phyloP scores from a whole-genome alignment of 2,113 vertebrate species.

The Alligator mississippiensis region DNA sequence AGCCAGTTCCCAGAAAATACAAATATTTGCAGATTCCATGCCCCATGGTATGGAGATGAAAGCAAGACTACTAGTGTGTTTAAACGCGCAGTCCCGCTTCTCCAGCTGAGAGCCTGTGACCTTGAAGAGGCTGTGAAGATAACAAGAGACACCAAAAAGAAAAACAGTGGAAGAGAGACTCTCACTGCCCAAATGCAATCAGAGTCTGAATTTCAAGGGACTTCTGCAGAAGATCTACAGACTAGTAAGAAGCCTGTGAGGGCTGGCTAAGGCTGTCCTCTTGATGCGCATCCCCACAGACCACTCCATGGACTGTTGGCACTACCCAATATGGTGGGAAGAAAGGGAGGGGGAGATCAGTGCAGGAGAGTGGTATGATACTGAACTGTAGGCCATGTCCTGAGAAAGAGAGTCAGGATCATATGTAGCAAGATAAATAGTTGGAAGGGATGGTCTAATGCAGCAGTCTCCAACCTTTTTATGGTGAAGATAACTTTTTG shows the following conservation, averaged over 20 bases:
- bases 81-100: neutral
- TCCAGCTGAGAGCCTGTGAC: neutral
- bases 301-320: neutral
- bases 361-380: neutral
- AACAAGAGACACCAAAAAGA: neutral
- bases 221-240: too few relatives aligned
- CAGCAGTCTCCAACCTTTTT: too few relatives aligned
- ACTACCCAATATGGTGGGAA: too few relatives aligned
- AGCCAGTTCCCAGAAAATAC: neutral
- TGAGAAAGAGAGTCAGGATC: neutral
- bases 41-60: neutral
- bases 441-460: neutral
- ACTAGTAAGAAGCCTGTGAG: neutral
- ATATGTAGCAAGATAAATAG: neutral
- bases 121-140: neutral
- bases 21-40: neutral
- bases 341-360: too few relatives aligned
- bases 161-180: neutral
- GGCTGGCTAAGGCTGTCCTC: neutral
- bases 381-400: neutral
- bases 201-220: neutral
- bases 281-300: neutral
- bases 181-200: neutral
- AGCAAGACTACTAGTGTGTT: neutral
- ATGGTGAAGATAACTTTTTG: too few relatives aligned